Base-by-base conservation (phyloP, 2,888 invertebrate genomes). In the Hypomecis punctinalis region DNA sequence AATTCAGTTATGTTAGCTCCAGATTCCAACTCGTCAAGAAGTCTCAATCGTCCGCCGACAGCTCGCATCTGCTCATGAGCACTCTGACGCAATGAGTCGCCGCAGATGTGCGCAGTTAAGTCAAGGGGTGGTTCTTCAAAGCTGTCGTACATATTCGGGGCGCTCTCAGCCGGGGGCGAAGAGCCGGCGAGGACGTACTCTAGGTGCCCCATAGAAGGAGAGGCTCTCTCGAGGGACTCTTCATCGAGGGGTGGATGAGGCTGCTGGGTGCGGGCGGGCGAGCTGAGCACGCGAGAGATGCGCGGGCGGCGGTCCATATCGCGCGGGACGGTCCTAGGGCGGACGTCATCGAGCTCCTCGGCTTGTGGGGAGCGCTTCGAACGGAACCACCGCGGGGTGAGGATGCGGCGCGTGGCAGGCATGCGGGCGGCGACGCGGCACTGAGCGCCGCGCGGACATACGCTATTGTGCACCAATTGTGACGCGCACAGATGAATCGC, bases 161-260 rank as follows among this genome's bases (percentile, higher is more conserved):
- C 96, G 86, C 96, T 96, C 86, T 97, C 97, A 64, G 96, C 95
- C 39, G 96, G 96, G 7, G 96, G 96, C 13, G 96, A 96, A 45
- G 96, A 96, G 63, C 96, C 96, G 76, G 96, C 96, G 84, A 96
- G 96, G 94, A 96, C 96, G 86, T 96, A 96, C 86, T 96, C 95
- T 84, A 95, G 95, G 86, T 95, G 95, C 51, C 94, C 94, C 86
- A 86, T 90, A 76, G 95, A 94, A 68, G 96, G 95, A 81, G 94
- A 94, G 81, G 95, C 95, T 69, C 95, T 94, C 81, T 96, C 96
- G 75, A 95, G 93, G 84, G 95, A 85, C 67, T 90, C 90, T 63
- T 86, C 88, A 76, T 91, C 90, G 66, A 81, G 77, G 66, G 87
- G 80, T 48, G 79, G 76, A 43, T 66, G 65, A 35, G 76, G 78